These are phyloP conservation scores for Zaprionus vittiger DNA, from an alignment of 1,140 invertebrate genomes.

Conservation along the genomic window DNA sequence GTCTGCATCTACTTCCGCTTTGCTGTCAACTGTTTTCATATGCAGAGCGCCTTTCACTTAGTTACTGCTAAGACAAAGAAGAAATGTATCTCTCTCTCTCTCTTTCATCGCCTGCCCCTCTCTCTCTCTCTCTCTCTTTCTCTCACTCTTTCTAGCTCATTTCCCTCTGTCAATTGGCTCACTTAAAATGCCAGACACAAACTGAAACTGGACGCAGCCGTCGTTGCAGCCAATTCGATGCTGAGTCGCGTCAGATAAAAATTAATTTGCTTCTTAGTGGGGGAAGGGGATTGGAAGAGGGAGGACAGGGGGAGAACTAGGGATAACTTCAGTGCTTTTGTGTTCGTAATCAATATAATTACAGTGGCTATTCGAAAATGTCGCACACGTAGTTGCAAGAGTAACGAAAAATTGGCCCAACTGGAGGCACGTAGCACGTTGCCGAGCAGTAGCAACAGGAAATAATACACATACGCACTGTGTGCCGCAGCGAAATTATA, in stretches of 20 bases:
- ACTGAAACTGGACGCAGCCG: conserved; percentile 14
- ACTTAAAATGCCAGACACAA: conserved; percentile 73
- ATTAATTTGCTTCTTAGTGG: conserved; percentile 64
- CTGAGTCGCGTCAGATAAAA: conserved; percentile 34
- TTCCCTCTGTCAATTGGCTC: conserved; percentile 11
- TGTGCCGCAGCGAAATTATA: conserved; percentile 57
- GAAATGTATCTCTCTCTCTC: neutral
- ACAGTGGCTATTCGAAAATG: conserved; percentile 75
- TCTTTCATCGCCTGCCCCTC: neutral
- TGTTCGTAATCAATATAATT: conserved; percentile 77
- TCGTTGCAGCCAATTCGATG: neutral
- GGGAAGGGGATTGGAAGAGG: neutral
- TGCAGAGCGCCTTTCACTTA: conserved; percentile 18
- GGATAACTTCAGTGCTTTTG: neutral
- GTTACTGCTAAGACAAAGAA: conserved; percentile 11
- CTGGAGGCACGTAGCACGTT: conserved; percentile 61
- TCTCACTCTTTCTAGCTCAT: conserved; percentile 2
- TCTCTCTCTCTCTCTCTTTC: neutral
- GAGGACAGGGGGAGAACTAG: neutral
- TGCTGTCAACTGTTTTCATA: conserved; percentile 10
- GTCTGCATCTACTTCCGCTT: conserved; percentile 7
- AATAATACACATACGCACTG: conserved; percentile 80
- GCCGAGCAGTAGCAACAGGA: conserved; percentile 34
- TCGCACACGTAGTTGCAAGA: conserved; percentile 67
- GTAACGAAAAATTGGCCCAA: conserved; percentile 52